Conservation (phyloP, 2,888 invertebrate genomes). For the Folsomia candida region DNA sequence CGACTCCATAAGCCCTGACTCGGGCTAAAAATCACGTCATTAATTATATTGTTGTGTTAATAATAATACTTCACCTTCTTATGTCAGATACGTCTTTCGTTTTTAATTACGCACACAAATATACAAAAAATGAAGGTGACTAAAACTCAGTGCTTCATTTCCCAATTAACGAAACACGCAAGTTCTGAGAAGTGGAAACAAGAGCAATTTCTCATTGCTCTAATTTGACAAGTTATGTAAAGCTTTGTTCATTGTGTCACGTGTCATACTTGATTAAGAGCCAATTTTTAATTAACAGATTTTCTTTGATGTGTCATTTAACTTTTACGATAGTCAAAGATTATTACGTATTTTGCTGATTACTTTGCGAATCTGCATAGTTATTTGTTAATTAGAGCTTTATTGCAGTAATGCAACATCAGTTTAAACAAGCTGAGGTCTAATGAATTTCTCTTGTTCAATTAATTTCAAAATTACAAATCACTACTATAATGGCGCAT, state of each 20-base stretch:
- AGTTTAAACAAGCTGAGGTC: not conserved
- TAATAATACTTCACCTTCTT: constrained; percentile 4
- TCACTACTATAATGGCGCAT: not conserved
- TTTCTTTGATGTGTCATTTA: not conserved
- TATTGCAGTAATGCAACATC: not conserved
- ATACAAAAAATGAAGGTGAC: constrained; percentile 1
- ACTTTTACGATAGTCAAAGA: not conserved
- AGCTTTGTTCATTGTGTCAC: not conserved
- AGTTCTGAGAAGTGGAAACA: constrained; percentile 8
- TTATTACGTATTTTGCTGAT: not conserved
- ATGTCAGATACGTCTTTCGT: not conserved
- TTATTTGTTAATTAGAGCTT: not conserved
- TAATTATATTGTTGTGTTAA: not conserved
- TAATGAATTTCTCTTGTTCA: not conserved
- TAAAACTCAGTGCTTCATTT: constrained; percentile 17
- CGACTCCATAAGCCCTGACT: no score
- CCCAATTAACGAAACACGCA: no score
- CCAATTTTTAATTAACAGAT: not conserved
- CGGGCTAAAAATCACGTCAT: not conserved
- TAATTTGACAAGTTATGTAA: constrained; percentile 11
- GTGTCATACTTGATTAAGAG: constrained; percentile 6
- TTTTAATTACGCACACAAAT: not conserved
- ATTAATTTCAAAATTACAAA: not conserved
- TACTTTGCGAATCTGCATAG: not conserved
- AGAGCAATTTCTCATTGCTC: constrained; percentile 20